phyloP scores from a whole-genome alignment of 2,888 invertebrate genomes.

The Cenopis cana region DNA sequence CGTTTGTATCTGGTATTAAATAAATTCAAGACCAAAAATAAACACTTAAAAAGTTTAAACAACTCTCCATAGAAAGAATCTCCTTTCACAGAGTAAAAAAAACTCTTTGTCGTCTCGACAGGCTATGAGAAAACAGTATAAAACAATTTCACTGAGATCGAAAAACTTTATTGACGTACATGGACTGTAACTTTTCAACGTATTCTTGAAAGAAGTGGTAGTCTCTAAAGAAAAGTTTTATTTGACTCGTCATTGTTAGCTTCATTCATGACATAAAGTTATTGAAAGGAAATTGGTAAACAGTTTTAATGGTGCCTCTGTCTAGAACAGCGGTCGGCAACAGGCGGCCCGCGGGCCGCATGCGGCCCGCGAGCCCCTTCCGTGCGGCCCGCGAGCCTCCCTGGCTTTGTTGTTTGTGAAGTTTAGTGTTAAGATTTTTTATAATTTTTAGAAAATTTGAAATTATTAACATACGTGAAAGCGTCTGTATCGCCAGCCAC shows the following conservation, averaged over 20 bases:
- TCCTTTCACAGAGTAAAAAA: slow-evolving; percentile 13
- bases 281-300: slow-evolving; percentile 8
- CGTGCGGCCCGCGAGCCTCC: too few relatives aligned
- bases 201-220: slow-evolving; percentile 9
- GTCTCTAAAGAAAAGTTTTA: slow-evolving; percentile 29
- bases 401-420: too few relatives aligned
- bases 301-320: slow-evolving; percentile 19
- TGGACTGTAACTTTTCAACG: slow-evolving; percentile 29
- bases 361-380: too few relatives aligned
- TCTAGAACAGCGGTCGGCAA: too few relatives aligned
- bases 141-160: slow-evolving; percentile 34
- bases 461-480: too few relatives aligned
- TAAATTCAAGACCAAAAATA: neutral
- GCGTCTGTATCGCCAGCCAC: too few relatives aligned
- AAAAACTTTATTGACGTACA: slow-evolving; percentile 31
- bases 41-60: slow-evolving; percentile 4
- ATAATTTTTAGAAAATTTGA: too few relatives aligned
- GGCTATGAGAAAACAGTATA: slow-evolving; percentile 14
- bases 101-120: slow-evolving; percentile 14
- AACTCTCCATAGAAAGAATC: slow-evolving; percentile 9
- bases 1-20: too few relatives aligned
- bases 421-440: too few relatives aligned
- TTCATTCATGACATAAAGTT: slow-evolving; percentile 15
- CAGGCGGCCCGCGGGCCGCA: too few relatives aligned
- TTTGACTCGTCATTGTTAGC: slow-evolving; percentile 17